These are phyloP conservation scores for Lydus trimaculatus DNA, from an alignment of 2,888 invertebrate species.

Conservation along the genomic window DNA sequence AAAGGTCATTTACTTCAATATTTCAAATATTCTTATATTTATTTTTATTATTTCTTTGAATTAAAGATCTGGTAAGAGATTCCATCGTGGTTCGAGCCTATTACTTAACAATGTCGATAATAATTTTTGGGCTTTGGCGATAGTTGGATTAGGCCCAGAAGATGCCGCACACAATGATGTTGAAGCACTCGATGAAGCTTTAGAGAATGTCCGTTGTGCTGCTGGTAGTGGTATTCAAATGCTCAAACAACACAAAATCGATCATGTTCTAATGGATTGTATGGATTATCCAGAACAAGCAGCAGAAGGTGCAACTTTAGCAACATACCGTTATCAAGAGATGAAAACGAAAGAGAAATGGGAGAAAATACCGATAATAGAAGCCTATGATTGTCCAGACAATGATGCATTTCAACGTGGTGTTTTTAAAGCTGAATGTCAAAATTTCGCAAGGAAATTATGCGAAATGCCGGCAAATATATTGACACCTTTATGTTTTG, in stretches of 20 bases:
- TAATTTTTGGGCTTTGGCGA: slow-evolving; percentile 68
- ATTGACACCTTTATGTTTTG: slow-evolving; percentile 79
- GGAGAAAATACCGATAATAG: slow-evolving; percentile 61
- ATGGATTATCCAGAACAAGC: slow-evolving; percentile 69
- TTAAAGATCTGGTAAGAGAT: not conserved
- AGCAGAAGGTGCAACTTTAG: slow-evolving; percentile 71
- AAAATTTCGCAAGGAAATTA: slow-evolving; percentile 78
- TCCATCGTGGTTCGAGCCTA: slow-evolving; percentile 51
- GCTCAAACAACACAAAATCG: slow-evolving; percentile 62
- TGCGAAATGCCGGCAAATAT: slow-evolving; percentile 80
- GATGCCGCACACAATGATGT: slow-evolving; percentile 68
- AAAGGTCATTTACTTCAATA: too few species aligned
- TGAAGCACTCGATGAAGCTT: slow-evolving; percentile 73
- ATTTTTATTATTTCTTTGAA: not conserved
- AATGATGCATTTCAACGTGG: slow-evolving; percentile 69
- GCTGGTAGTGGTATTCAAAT: slow-evolving; percentile 67
- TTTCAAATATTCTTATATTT: not conserved
- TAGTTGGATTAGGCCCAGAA: slow-evolving; percentile 72
- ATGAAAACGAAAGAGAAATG: slow-evolving; percentile 64
- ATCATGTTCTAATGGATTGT: slow-evolving; percentile 67
- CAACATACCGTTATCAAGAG: slow-evolving; percentile 70
- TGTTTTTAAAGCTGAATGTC: slow-evolving; percentile 69
- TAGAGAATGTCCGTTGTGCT: slow-evolving; percentile 72
- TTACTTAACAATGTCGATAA: slow-evolving; percentile 68
- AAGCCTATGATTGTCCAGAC: slow-evolving; percentile 64